Percentiles rank a stretch among this genome's conserved stretches.
Evolutionary conservation across 2,888 invertebrate genomes (phyloP).

Genomic region (Disparrhopalites patrizii): DNA sequence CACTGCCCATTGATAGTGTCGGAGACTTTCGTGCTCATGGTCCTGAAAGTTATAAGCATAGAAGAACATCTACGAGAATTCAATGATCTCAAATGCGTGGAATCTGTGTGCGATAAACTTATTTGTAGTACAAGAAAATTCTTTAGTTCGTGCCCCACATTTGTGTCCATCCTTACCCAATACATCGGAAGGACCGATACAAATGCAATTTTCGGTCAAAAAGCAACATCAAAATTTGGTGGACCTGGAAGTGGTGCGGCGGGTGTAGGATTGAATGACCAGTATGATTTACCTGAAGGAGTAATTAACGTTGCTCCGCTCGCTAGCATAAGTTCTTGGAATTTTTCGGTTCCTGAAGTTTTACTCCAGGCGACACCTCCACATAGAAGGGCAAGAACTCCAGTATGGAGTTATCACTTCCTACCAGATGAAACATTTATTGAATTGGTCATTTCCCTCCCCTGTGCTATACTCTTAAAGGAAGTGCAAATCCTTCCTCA

Average conservation of each 20-base stretch:
- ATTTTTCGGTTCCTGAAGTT: slow-evolving; percentile 83
- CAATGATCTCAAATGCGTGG: slow-evolving; percentile 52
- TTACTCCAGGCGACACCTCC: slow-evolving; percentile 77
- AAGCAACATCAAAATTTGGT: slow-evolving; percentile 43
- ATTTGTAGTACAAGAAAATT: slow-evolving; percentile 43
- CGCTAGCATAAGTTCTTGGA: slow-evolving; percentile 70
- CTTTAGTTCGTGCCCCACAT: slow-evolving; percentile 44
- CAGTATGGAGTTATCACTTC: slow-evolving; percentile 96
- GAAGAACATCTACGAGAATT: slow-evolving; percentile 71
- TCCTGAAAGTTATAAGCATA: slow-evolving; percentile 72
- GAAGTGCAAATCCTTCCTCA: slow-evolving; percentile 86
- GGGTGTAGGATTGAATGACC: too few relatives aligned
- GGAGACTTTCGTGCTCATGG: slow-evolving; percentile 80
- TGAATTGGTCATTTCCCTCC: slow-evolving; percentile 78
- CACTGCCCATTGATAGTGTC: slow-evolving; percentile 57
- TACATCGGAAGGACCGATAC: slow-evolving; percentile 46
- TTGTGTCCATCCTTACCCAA: slow-evolving; percentile 45
- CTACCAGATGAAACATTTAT: slow-evolving; percentile 85
- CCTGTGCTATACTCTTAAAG: slow-evolving; percentile 79
- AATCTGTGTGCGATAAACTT: slow-evolving; percentile 47
- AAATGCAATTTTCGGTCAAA: slow-evolving; percentile 43
- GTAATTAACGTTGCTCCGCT: slow-evolving; percentile 86
- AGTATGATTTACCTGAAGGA: slow-evolving; percentile 66
- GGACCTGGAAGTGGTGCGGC: too few relatives aligned
- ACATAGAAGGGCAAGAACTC: slow-evolving; percentile 77